Evolutionary conservation across 1,140 invertebrate species (phyloP).

Genomic region (Aphaenogaster ashmeadi): DNA sequence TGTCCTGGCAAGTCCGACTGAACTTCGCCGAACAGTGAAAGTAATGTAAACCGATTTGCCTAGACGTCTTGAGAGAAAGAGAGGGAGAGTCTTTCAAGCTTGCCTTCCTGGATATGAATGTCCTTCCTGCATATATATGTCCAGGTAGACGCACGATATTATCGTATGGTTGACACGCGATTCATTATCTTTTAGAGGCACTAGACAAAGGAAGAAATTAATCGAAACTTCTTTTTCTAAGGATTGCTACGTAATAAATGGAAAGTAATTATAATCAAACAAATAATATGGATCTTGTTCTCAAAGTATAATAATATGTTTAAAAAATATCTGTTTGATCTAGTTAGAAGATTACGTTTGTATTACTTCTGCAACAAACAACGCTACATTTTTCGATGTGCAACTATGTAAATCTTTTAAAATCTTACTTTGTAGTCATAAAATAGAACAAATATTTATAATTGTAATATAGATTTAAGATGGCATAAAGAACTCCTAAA

Average conservation of each 20-base stretch:
- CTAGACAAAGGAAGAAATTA: conserved; percentile 61
- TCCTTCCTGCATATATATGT: conserved; percentile 32
- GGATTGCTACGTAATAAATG: conserved; percentile 21
- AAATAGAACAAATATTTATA: neutral
- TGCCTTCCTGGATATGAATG: conserved; percentile 29
- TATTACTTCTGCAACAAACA: neutral
- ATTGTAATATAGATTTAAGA: neutral
- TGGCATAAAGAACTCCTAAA: neutral
- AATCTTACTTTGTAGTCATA: neutral
- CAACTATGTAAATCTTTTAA: neutral
- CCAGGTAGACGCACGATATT: neutral
- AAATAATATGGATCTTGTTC: neutral
- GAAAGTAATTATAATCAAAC: neutral
- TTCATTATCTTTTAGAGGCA: conserved; percentile 22
- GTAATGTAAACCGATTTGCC: conserved; percentile 65
- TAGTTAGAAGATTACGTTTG: neutral
- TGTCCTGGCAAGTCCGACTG: conserved; percentile 7
- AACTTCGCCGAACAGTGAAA: conserved; percentile 71
- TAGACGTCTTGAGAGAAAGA: conserved; percentile 29
- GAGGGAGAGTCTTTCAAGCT: conserved; percentile 37
- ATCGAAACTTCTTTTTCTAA: conserved; percentile 54
- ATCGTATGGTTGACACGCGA: neutral
- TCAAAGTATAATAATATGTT: neutral
- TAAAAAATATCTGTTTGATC: neutral
- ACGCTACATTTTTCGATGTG: neutral